Conservation (phyloP, 2,888 invertebrate genomes). For the Erynnis tages region DNA sequence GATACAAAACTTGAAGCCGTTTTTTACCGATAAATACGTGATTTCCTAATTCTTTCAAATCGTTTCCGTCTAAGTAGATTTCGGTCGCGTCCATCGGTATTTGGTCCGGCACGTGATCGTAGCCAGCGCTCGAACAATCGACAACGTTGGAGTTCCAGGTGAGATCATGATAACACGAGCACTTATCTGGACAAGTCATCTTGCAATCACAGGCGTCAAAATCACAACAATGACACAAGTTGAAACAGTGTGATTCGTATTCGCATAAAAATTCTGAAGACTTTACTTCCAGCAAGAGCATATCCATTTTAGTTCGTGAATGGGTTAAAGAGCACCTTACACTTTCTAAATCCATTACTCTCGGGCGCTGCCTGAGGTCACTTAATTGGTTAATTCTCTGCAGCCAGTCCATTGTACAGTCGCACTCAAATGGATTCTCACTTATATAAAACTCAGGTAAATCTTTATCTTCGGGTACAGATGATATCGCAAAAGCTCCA, state of each 20-base stretch:
- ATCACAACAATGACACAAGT: slow-evolving; percentile 93
- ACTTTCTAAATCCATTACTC: slow-evolving; percentile 89
- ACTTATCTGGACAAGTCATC: slow-evolving; percentile 93
- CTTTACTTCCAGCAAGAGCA: slow-evolving; percentile 85
- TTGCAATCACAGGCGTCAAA: slow-evolving; percentile 95
- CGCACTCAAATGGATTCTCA: slow-evolving; percentile 91
- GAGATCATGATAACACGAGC: slow-evolving; percentile 93
- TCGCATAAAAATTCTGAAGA: slow-evolving; percentile 90
- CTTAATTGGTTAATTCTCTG: slow-evolving; percentile 89
- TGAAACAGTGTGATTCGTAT: slow-evolving; percentile 91
- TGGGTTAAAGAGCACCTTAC: slow-evolving; percentile 89
- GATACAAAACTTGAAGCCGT: slow-evolving; percentile 87
- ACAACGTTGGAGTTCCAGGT: slow-evolving; percentile 93
- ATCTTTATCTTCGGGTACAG: slow-evolving; percentile 84
- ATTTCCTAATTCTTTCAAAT: slow-evolving; percentile 88
- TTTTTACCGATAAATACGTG: slow-evolving; percentile 94
- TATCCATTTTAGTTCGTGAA: slow-evolving; percentile 82
- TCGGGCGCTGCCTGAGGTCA: slow-evolving; percentile 87
- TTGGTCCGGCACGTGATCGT: slow-evolving; percentile 87
- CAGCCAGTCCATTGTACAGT: slow-evolving; percentile 94
- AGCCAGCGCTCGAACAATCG: slow-evolving; percentile 89
- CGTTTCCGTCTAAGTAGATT: slow-evolving; percentile 91
- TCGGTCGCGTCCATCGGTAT: slow-evolving; percentile 95
- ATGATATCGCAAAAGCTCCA: slow-evolving; percentile 85
- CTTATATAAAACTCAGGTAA: slow-evolving; percentile 90